phyloP scores from a whole-genome alignment of 2,888 invertebrate species.

The Nymphalis polychloros region DNA sequence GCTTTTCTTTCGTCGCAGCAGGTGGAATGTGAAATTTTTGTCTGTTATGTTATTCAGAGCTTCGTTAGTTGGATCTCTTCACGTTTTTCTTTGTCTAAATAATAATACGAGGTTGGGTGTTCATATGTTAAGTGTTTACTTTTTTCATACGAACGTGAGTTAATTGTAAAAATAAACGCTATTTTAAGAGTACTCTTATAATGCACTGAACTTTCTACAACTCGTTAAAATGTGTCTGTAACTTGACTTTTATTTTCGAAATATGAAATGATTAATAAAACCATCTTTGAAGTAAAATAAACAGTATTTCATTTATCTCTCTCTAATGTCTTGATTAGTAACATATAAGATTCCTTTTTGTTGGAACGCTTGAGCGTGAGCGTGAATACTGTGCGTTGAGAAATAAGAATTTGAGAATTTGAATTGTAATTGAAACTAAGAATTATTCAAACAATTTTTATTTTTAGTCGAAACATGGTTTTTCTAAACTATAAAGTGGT shows the following conservation, averaged over 20 bases:
- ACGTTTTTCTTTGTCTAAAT: constrained; percentile 24
- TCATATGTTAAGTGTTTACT: constrained; percentile 20
- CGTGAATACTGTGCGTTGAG: no score
- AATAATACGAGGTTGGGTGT: constrained; percentile 15
- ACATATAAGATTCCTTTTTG: no score
- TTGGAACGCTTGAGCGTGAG: no score
- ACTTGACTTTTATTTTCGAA: no score
- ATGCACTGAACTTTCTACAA: background rate
- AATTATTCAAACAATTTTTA: no score
- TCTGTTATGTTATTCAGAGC: constrained; percentile 39
- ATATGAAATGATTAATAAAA: no score
- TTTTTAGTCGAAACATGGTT: background rate
- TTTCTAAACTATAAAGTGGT: background rate
- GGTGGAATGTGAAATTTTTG: constrained; percentile 55
- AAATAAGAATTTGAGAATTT: no score
- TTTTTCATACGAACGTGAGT: constrained; percentile 7
- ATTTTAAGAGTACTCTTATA: constrained; percentile 5
- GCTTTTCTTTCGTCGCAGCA: constrained; percentile 55
- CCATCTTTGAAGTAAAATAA: no score
- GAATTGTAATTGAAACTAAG: no score
- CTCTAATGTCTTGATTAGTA: no score
- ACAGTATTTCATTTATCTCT: no score
- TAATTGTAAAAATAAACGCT: constrained; percentile 12
- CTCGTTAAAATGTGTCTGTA: background rate
- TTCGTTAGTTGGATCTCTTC: constrained; percentile 33